Evolutionary conservation across 2,797 vertebrate species (phyloP).

Genomic region (Hydrophis major): DNA sequence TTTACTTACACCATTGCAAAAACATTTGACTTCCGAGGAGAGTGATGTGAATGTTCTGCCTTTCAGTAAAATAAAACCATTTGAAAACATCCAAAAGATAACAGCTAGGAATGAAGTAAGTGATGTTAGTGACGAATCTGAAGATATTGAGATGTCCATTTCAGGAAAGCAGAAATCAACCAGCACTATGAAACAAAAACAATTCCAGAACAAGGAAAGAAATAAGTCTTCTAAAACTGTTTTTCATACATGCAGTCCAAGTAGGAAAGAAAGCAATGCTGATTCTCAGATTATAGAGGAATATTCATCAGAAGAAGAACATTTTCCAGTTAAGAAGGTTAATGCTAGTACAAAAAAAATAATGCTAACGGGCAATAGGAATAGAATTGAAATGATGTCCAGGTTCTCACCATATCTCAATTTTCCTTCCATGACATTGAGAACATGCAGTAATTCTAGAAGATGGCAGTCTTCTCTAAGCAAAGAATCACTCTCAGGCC

Average conservation of each 20-base stretch:
- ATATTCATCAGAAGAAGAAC: constrained; percentile 85
- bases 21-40: constrained; percentile 28
- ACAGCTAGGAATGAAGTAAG: constrained; percentile 51
- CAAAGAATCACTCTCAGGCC: constrained; percentile 25
- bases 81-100: constrained; percentile 30
- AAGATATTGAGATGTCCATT: constrained; percentile 76
- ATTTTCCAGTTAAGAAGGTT: constrained; percentile 56
- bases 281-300: constrained; percentile 73
- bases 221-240: not conserved
- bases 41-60: constrained; percentile 1
- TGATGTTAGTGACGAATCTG: constrained; percentile 83
- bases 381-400: constrained; percentile 37
- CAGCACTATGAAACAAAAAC: constrained; percentile 28
- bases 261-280: not conserved
- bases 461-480: not conserved
- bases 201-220: not conserved
- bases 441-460: constrained; percentile 30
- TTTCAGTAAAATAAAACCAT: constrained; percentile 36
- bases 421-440: constrained; percentile 14
- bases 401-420: constrained; percentile 24
- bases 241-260: not conserved
- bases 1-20: constrained; percentile 21
- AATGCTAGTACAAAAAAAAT: constrained; percentile 28
- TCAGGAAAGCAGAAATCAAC: constrained; percentile 40
- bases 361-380: constrained; percentile 40